phyloP scores from a whole-genome alignment of 2,797 vertebrate genomes.

The Sternarchorhynchus goeldii region DNA sequence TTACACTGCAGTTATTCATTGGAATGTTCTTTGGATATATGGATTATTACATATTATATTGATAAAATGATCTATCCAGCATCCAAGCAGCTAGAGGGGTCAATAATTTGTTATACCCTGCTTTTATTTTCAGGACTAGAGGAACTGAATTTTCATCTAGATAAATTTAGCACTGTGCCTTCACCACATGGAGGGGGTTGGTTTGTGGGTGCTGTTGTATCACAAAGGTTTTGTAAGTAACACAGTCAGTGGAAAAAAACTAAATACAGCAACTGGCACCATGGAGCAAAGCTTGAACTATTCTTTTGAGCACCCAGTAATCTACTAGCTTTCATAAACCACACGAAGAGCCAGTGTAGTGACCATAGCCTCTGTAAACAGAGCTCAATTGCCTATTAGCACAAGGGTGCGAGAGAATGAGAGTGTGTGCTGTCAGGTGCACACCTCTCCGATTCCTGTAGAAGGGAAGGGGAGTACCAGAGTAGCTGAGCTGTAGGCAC shows the following conservation, averaged over 20 bases:
- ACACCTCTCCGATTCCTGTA: no score
- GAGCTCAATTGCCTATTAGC: slow-evolving; percentile 13
- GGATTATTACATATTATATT: no score
- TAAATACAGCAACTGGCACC: neutral
- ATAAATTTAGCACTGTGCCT: slow-evolving; percentile 43
- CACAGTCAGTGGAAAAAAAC: slow-evolving; percentile 1
- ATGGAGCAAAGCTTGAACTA: slow-evolving; percentile 18
- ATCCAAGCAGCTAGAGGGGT: neutral
- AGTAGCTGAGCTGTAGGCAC: no score
- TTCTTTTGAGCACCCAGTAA: neutral
- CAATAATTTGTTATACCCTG: slow-evolving; percentile 4
- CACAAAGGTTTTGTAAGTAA: slow-evolving; percentile 1
- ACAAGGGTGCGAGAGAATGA: slow-evolving; percentile 22
- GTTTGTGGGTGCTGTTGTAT: slow-evolving; percentile 4
- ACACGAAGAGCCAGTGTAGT: neutral
- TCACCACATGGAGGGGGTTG: slow-evolving; percentile 7
- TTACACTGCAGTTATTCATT: no score
- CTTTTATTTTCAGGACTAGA: slow-evolving; percentile 6
- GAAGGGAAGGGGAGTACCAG: no score
- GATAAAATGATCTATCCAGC: no score
- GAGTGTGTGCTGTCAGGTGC: no score
- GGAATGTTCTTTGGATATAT: no score
- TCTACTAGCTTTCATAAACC: no score
- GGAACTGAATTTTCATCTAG: slow-evolving; percentile 11
- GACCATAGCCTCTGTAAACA: neutral